Conservation (phyloP, 2,797 vertebrate genomes). For the Scolopax bukidnonensis region DNA sequence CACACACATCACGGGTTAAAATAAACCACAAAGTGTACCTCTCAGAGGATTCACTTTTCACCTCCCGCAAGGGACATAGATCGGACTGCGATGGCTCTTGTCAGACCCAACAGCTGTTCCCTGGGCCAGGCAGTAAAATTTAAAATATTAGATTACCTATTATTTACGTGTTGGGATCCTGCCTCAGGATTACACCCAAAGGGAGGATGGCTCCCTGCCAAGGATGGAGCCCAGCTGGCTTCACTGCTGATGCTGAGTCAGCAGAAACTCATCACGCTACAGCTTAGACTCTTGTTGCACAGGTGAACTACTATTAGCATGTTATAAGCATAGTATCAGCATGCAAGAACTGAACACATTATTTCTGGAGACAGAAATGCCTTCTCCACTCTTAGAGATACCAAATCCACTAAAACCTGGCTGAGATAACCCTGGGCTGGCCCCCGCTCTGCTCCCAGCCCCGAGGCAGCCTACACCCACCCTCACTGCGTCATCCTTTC, state of each 20-base stretch:
- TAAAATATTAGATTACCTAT: fast-evolving
- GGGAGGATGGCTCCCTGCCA: not conserved
- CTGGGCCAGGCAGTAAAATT: not conserved
- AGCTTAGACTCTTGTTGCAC: too few relatives aligned
- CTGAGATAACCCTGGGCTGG: not conserved
- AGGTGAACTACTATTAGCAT: not conserved
- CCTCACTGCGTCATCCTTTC: not conserved
- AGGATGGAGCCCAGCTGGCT: not conserved
- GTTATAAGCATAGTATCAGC: not conserved
- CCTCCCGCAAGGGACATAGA: not conserved
- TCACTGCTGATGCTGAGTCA: not conserved
- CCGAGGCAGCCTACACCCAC: not conserved
- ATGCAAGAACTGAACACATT: not conserved
- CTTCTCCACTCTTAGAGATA: not conserved
- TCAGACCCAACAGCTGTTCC: fast-evolving
- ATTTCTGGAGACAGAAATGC: not conserved
- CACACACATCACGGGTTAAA: not conserved
- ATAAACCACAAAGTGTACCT: not conserved
- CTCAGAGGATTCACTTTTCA: not conserved
- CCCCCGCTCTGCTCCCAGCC: not conserved
- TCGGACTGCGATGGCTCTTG: not conserved
- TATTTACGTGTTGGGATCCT: fast-evolving
- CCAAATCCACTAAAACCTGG: not conserved
- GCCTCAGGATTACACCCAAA: not conserved
- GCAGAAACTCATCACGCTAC: fast-evolving